Base-by-base conservation (phyloP, 1,140 invertebrate genomes). In the Listronotus bonariensis region DNA sequence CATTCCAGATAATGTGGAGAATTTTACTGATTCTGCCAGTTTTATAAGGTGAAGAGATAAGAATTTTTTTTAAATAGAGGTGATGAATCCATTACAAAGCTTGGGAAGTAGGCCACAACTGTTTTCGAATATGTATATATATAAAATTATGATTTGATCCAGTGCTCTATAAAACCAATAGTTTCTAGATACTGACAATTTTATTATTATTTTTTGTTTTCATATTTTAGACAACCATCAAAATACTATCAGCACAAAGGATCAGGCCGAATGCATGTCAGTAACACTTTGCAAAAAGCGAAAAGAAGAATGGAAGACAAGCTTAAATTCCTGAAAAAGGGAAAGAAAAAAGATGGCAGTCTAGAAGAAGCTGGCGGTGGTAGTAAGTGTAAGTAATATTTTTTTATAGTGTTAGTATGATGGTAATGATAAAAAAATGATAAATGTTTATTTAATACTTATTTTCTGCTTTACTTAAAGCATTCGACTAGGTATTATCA, bases 271-370 rank as follows among this genome's bases (percentile, higher is more conserved):
- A 72, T 68, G 51, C 69, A 66, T 20, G 48, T 65, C n/a, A 45
- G 46, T 18, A 45, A 65, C 26, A 89, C 87, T 18, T 79, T 93
- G 17, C 86, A 88, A 74, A 89, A 90, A 77, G 93, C 93, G 10
- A 88, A 91, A 76, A 87, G 91, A 72, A 78, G 92, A 72, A 88
- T 96, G 71, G 92, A 96, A 81, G 89, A 93, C 77, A 87, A 93
- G 74, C 82, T 96, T 49, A 83, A 86, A 79, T 86, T 87, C 68
- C 77, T 88, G 41, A 83, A 85, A 57, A 92, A 92, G 77, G 89
- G 91, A 5, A 91, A 90, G 73, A 93, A 92, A 77, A 92, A 92
- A 78, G 91, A 93, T 77, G 90, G 91, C 20, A 93, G 89, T 75
- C 86, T 89, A 61, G 93, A 96, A 81, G 92, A 95, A 77, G 83